These are phyloP conservation scores for Salpingus planirostris DNA, from an alignment of 2,888 invertebrate species.

Conservation along the genomic window DNA sequence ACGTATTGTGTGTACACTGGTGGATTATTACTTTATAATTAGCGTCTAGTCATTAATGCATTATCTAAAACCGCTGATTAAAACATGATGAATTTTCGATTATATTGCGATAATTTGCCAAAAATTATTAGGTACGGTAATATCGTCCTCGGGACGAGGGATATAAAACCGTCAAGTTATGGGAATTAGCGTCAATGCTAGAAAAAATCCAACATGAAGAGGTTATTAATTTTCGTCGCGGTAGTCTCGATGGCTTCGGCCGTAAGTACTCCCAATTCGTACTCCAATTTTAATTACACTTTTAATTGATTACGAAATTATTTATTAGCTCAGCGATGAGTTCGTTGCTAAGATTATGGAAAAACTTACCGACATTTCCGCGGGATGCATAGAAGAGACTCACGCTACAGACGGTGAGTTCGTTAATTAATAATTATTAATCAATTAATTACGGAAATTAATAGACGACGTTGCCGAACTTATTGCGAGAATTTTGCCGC, in stretches of 20 bases:
- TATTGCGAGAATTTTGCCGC: constrained; percentile 15
- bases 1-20: no score
- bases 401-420: constrained; percentile 20
- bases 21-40: no score
- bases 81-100: no score
- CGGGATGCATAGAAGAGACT: constrained; percentile 22
- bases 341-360: constrained; percentile 20
- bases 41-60: no score
- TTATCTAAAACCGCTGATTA: no score
- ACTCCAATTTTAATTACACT: no score
- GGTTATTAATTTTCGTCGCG: constrained; percentile 1
- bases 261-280: constrained; percentile 6
- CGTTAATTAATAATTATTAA: background rate
- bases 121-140: no score
- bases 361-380: constrained; percentile 20
- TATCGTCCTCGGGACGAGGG: no score
- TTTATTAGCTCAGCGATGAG: constrained; percentile 19
- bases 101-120: no score
- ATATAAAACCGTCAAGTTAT: background rate
- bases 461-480: constrained; percentile 20
- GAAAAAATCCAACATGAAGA: constrained; percentile 3
- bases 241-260: constrained; percentile 3
- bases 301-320: background rate
- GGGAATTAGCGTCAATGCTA: background rate
- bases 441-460: constrained; percentile 5